These are phyloP conservation scores for Byasa hedistus DNA, from an alignment of 2,888 invertebrate species.

Conservation along the genomic window DNA sequence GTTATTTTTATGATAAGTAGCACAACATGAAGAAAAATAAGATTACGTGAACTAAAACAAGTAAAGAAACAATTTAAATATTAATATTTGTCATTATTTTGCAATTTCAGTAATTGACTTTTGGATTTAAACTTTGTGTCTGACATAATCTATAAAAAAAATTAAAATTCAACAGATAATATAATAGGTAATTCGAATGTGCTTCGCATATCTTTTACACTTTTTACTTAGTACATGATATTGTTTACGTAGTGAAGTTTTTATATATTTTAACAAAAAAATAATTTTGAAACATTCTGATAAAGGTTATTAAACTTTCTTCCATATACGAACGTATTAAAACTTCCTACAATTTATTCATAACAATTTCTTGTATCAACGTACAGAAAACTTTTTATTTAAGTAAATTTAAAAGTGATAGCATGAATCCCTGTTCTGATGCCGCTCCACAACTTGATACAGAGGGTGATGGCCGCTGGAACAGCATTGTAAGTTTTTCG, in stretches of 20 bases:
- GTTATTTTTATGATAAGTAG: no score
- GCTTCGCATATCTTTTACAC: constrained; percentile 4
- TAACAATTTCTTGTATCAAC: background rate
- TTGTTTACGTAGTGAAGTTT: constrained; percentile 13
- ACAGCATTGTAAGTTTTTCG: constrained; percentile 81
- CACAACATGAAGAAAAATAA: no score
- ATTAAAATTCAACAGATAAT: constrained; percentile 11
- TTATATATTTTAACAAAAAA: background rate
- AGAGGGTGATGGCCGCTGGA: constrained; percentile 93
- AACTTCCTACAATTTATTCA: background rate
- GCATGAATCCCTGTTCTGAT: constrained; percentile 86
- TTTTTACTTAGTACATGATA: background rate
- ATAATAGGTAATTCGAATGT: constrained; percentile 2
- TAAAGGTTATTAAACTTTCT: background rate
- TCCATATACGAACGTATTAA: constrained; percentile 4
- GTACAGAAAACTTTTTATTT: constrained; percentile 14
- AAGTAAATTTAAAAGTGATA: constrained; percentile 23
- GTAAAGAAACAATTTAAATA: no score
- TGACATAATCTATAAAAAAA: no score
- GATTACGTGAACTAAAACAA: no score
- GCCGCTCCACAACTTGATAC: constrained; percentile 86
- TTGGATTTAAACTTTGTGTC: no score
- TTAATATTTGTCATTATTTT: no score
- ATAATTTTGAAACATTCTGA: background rate
- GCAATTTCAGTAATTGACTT: no score